Percentiles rank a stretch among this genome's conserved stretches.
Evolutionary conservation across 2,113 vertebrate genomes (phyloP).

Genomic region (Barbus barbus): DNA sequence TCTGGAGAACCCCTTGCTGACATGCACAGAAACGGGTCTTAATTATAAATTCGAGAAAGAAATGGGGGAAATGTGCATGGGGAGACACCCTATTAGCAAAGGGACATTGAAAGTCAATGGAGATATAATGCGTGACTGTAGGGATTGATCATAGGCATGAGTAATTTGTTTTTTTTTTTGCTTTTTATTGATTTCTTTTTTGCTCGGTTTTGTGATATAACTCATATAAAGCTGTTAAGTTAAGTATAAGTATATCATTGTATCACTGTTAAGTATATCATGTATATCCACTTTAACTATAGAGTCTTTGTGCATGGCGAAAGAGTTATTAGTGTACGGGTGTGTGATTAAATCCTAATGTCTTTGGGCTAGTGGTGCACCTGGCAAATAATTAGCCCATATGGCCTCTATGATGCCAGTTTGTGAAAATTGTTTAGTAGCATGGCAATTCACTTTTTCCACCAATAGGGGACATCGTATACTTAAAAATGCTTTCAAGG

Average conservation of each 20-base stretch:
- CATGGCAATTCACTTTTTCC: not conserved
- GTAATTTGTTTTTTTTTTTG: not conserved
- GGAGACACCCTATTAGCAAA: constrained; percentile 61
- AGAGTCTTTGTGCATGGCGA: not conserved
- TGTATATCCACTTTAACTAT: not conserved
- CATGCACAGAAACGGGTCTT: constrained; percentile 59
- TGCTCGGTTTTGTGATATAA: not conserved
- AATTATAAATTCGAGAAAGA: constrained; percentile 66
- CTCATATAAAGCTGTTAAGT: not conserved
- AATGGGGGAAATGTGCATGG: constrained; percentile 57
- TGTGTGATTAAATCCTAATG: not conserved
- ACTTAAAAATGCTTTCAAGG: not conserved
- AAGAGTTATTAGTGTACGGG: not conserved
- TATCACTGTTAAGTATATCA: not conserved
- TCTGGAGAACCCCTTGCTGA: constrained; percentile 62
- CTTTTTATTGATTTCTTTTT: not conserved
- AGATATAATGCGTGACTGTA: constrained; percentile 2
- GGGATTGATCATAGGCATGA: not conserved
- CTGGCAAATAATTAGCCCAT: not conserved
- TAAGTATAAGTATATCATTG: too few relatives aligned
- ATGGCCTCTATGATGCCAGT: not conserved
- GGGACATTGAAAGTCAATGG: constrained; percentile 66
- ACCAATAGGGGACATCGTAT: constrained; percentile 63
- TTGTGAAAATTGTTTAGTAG: not conserved
- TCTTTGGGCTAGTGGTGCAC: not conserved